These are phyloP conservation scores for Sparidentex hasta DNA, from an alignment of 2,797 vertebrate genomes.

Conservation along the genomic window DNA sequence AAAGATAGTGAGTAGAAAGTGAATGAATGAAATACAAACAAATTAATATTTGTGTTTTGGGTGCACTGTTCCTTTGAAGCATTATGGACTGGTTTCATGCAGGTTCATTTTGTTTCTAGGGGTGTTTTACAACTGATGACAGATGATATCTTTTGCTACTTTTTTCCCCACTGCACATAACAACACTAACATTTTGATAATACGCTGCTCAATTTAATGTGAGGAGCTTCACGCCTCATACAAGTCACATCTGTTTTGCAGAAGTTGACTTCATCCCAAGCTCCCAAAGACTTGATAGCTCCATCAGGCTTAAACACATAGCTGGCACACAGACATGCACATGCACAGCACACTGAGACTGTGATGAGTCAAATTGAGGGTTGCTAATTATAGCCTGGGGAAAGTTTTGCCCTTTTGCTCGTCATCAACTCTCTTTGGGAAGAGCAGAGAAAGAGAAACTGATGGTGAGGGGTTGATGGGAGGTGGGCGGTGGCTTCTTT, in stretches of 20 bases:
- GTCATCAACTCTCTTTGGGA: conserved; percentile 64
- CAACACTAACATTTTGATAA: not conserved
- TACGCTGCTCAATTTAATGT: conserved; percentile 24
- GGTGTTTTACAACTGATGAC: not conserved
- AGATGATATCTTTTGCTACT: not conserved
- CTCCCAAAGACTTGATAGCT: conserved; percentile 59
- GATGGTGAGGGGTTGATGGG: conserved; percentile 41
- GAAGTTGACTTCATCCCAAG: conserved; percentile 56
- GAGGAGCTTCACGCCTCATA: conserved; percentile 38
- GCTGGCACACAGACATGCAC: conserved; percentile 17
- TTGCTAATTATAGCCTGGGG: conserved; percentile 81
- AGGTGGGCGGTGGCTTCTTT: conserved; percentile 55
- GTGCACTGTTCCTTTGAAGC: too few species aligned
- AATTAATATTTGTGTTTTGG: too few species aligned
- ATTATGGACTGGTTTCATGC: too few species aligned
- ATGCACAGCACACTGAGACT: conserved; percentile 38
- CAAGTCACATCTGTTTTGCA: conserved; percentile 69
- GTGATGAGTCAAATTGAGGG: conserved; percentile 77
- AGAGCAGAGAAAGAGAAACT: conserved; percentile 54
- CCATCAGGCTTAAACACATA: conserved; percentile 70
- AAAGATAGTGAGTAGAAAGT: too few species aligned
- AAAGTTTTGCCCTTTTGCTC: conserved; percentile 65
- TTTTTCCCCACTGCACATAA: not conserved
- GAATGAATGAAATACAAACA: too few species aligned
- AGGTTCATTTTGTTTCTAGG: too few species aligned